phyloP scores from a whole-genome alignment of 92 coral and sea anemone genomes.

The Meandrina meandrites region DNA sequence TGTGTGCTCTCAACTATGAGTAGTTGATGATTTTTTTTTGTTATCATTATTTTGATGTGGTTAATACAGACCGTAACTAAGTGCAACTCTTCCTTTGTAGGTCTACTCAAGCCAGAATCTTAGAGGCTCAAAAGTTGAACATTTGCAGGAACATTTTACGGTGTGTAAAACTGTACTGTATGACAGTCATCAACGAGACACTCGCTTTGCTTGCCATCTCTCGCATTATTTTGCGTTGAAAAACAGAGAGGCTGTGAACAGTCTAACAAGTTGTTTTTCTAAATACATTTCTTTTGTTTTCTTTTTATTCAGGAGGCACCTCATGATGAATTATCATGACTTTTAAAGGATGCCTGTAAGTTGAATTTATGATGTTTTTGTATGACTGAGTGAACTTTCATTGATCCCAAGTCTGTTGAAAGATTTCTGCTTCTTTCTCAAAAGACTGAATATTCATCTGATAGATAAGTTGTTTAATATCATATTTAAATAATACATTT shows the following conservation, averaged over 20 bases:
- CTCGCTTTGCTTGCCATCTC: no score
- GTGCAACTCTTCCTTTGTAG: constrained; percentile 16
- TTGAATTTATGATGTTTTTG: neutral
- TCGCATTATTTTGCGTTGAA: no score
- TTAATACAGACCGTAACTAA: no score
- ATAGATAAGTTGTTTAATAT: neutral
- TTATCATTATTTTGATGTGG: no score
- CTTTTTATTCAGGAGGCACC: constrained; percentile 83
- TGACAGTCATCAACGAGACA: no score
- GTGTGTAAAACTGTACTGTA: neutral
- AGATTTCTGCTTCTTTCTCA: no score
- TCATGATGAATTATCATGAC: constrained; percentile 82
- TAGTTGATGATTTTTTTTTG: neutral
- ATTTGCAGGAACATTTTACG: constrained; percentile 55
- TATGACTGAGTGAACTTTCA: neutral
- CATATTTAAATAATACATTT: no score
- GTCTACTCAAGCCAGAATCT: constrained; percentile 76
- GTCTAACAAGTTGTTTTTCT: constrained; percentile 7
- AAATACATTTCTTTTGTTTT: neutral
- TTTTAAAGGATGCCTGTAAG: constrained; percentile 88
- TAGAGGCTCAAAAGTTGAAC: constrained; percentile 91
- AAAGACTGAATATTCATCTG: no score
- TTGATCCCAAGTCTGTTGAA: no score
- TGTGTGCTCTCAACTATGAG: no score
- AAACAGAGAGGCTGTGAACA: no score